Percentiles rank a stretch among this genome's conserved stretches.
These are phyloP conservation scores for Sebastes steindachneri DNA, from an alignment of 2,797 vertebrate genomes.

Conservation along the genomic window DNA sequence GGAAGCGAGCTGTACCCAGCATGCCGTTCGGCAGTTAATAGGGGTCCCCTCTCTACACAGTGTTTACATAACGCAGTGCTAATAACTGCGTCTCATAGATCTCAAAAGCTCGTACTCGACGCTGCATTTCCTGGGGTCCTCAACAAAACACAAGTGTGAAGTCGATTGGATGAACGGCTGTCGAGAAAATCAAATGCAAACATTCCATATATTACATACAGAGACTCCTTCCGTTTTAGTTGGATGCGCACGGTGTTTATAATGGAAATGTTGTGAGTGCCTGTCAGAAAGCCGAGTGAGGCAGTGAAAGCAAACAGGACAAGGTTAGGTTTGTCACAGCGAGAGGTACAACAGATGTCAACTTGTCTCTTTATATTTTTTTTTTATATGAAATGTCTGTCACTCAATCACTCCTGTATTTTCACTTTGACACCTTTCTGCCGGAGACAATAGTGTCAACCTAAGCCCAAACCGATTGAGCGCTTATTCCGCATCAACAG, in stretches of 20 bases:
- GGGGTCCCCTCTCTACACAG: background rate
- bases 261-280: background rate
- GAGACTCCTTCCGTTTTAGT: background rate
- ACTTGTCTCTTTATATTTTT: conserved; percentile 1
- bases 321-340: conserved; percentile 11
- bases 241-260: background rate
- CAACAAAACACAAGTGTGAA: background rate
- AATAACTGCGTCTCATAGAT: background rate
- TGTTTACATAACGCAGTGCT: background rate
- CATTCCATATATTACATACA: background rate
- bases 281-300: background rate
- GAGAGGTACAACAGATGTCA: conserved; percentile 14
- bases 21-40: background rate
- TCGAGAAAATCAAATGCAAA: background rate
- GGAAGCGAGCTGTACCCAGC: background rate
- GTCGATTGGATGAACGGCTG: background rate
- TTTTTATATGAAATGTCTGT: conserved; percentile 8
- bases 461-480: background rate
- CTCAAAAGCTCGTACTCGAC: background rate
- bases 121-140: too few relatives aligned
- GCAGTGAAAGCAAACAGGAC: conserved; percentile 19
- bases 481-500: background rate
- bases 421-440: conserved; percentile 6
- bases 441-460: background rate
- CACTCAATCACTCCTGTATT: conserved; percentile 6